A percentile compares a stretch with the other conserved stretches of the same genome.
phyloP scores from a whole-genome alignment of 64 coral and sea anemone species.

The Hydrozoanthus tunicans region DNA sequence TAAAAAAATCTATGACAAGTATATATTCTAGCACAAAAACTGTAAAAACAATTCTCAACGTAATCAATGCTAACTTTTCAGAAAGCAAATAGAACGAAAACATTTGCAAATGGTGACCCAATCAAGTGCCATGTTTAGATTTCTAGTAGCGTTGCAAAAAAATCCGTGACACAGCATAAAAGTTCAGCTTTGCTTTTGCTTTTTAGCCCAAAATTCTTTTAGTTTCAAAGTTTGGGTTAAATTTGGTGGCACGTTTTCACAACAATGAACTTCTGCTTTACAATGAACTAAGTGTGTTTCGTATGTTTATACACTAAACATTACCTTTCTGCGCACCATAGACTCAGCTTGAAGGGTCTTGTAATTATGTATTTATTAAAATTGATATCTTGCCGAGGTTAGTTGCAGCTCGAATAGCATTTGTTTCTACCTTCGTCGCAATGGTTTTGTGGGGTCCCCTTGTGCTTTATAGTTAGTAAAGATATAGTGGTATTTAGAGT shows the following conservation, averaged over 20 bases:
- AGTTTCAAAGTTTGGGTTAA: no score
- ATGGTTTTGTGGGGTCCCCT: neutral
- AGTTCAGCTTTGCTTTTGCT: no score
- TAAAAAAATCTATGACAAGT: no score
- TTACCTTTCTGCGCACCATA: neutral
- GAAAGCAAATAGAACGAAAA: no score
- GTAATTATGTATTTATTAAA: conserved; percentile 52
- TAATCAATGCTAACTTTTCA: no score
- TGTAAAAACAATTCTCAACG: no score
- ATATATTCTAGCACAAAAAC: no score
- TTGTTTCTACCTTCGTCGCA: neutral
- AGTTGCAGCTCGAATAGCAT: neutral
- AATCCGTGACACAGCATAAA: no score
- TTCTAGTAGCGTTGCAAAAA: no score
- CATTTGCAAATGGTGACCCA: no score
- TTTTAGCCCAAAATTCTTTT: no score
- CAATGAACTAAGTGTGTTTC: neutral
- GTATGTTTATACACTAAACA: neutral
- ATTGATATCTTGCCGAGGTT: neutral
- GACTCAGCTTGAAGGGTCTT: conserved; percentile 57
- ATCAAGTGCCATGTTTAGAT: no score
- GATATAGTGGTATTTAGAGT: neutral
- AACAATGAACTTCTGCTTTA: neutral
- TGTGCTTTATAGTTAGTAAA: neutral
- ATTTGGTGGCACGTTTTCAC: neutral